These are phyloP conservation scores for Alsophila aescularia DNA, from an alignment of 2,888 invertebrate genomes.

Conservation along the genomic window DNA sequence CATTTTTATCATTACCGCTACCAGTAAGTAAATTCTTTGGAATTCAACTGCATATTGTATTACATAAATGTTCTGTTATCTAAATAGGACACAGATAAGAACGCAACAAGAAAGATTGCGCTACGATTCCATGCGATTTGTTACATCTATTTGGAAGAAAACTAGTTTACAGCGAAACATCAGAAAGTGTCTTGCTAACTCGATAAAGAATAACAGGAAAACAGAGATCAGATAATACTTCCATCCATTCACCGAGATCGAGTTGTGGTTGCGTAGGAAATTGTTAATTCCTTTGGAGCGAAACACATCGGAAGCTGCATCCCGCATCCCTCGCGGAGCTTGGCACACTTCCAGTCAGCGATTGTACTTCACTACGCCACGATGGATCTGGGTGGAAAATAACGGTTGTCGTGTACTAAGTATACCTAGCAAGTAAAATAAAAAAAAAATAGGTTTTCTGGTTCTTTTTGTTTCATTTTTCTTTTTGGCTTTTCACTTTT, in stretches of 20 bases:
- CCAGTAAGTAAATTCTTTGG: too few species aligned
- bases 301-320: slow-evolving; percentile 70
- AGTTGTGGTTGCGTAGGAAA: slow-evolving; percentile 56
- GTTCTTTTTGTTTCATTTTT: too few species aligned
- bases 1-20: too few species aligned
- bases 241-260: slow-evolving; percentile 47
- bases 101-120: too few species aligned
- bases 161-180: neutral
- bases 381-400: slow-evolving; percentile 27
- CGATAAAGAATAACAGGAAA: slow-evolving; percentile 8
- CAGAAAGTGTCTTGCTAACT: neutral
- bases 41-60: too few species aligned
- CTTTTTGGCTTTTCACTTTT: too few species aligned
- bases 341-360: slow-evolving; percentile 76
- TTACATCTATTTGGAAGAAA: too few species aligned
- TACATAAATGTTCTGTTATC: too few species aligned
- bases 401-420: slow-evolving; percentile 3
- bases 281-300: slow-evolving; percentile 75
- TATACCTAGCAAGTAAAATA: neutral
- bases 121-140: too few species aligned
- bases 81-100: too few species aligned
- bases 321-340: slow-evolving; percentile 50
- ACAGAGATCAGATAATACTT: slow-evolving; percentile 31
- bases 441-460: too few species aligned
- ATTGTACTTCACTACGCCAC: slow-evolving; percentile 68